Conservation (phyloP, 2,113 vertebrate species). For the Cebidichthys violaceus region DNA sequence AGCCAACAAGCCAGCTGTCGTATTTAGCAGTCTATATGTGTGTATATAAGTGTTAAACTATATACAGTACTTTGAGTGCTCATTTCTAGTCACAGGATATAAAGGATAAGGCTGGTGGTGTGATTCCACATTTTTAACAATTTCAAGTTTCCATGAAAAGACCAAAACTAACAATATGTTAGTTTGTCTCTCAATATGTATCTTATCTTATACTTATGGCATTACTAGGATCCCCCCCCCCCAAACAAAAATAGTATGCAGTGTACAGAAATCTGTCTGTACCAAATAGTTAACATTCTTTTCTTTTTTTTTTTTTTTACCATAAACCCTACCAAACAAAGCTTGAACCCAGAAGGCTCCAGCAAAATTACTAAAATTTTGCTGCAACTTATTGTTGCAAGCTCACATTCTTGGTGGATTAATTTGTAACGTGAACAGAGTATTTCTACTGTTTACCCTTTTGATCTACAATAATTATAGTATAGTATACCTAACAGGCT, state of each 20-base stretch:
- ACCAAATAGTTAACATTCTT: too few species aligned
- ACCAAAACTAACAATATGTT: neutral
- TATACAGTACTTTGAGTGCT: too few species aligned
- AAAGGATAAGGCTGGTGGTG: neutral
- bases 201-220: too few species aligned
- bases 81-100: neutral
- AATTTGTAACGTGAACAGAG: neutral
- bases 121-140: neutral
- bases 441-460: neutral
- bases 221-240: too few species aligned
- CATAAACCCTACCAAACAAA: neutral
- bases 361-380: too few species aligned
- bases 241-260: too few species aligned
- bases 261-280: too few species aligned
- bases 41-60: too few species aligned
- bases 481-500: too few species aligned
- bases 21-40: neutral
- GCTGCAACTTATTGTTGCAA: too few species aligned
- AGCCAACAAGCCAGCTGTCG: neutral
- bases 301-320: too few species aligned
- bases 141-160: neutral
- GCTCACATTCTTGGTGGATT: neutral
- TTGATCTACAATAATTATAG: too few species aligned
- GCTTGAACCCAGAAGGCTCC: neutral
- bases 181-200: neutral